Evolutionary conservation across 1,140 invertebrate genomes (phyloP).

Genomic region (Pantala flavescens): DNA sequence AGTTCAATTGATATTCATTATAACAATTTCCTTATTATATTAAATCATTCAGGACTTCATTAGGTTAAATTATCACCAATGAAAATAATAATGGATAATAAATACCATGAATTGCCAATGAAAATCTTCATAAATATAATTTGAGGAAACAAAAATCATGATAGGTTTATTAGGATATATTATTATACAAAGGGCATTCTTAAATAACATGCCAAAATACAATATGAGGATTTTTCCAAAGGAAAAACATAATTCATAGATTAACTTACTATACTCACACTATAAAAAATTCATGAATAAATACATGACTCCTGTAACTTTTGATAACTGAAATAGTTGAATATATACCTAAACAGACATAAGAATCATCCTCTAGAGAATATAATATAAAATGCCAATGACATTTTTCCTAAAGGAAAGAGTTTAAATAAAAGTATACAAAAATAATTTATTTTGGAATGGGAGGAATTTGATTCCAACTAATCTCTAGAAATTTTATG

Average conservation of each 20-base stretch:
- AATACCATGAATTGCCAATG: no score
- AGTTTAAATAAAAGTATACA: background rate
- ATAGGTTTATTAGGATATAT: background rate
- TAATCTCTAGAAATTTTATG: background rate
- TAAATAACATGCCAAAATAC: background rate
- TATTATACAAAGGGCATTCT: background rate
- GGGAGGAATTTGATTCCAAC: background rate
- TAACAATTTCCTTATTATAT: no score
- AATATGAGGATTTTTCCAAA: background rate
- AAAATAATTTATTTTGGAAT: constrained; percentile 2
- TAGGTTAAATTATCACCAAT: no score
- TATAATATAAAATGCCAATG: background rate
- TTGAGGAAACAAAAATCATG: no score
- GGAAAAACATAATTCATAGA: background rate
- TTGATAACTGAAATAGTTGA: background rate
- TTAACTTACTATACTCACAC: background rate
- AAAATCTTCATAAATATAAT: no score
- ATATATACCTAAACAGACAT: background rate
- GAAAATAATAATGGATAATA: no score
- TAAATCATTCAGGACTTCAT: no score
- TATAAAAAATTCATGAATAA: background rate
- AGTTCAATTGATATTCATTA: no score
- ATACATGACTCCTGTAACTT: background rate
- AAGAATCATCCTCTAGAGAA: background rate
- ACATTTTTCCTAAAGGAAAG: constrained; percentile 1